These are phyloP conservation scores for Stercorarius parasiticus DNA, from an alignment of 2,113 vertebrate genomes.

Conservation along the genomic window DNA sequence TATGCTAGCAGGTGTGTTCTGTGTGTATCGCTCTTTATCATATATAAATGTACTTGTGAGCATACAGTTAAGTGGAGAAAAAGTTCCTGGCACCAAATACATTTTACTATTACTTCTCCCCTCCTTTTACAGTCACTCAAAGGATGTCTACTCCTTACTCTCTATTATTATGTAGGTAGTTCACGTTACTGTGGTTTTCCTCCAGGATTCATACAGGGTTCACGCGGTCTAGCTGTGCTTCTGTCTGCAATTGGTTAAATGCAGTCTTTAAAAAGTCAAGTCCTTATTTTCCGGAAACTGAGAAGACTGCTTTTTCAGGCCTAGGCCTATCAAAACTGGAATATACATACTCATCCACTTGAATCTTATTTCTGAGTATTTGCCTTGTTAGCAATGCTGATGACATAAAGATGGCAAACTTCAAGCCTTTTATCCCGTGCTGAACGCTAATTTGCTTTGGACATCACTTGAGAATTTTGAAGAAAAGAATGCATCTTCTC, in stretches of 20 bases:
- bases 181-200: not conserved
- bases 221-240: not conserved
- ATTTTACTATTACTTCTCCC: not conserved
- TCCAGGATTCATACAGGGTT: not conserved
- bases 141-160: not conserved
- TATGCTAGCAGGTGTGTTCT: not conserved
- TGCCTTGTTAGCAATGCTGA: not conserved
- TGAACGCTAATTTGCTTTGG: not conserved
- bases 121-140: not conserved
- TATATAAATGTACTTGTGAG: not conserved
- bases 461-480: not conserved
- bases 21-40: fast-evolving
- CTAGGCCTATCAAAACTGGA: not conserved
- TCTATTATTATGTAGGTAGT: not conserved
- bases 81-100: not conserved
- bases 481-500: not conserved
- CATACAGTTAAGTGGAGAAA: not conserved
- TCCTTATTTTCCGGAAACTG: not conserved
- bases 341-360: not conserved
- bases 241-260: not conserved
- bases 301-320: not conserved
- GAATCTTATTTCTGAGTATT: not conserved
- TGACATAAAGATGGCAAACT: not conserved
- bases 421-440: not conserved
- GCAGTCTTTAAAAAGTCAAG: not conserved